These are phyloP conservation scores for Condylostylus longicornis DNA, from an alignment of 1,140 invertebrate genomes.

Conservation along the genomic window DNA sequence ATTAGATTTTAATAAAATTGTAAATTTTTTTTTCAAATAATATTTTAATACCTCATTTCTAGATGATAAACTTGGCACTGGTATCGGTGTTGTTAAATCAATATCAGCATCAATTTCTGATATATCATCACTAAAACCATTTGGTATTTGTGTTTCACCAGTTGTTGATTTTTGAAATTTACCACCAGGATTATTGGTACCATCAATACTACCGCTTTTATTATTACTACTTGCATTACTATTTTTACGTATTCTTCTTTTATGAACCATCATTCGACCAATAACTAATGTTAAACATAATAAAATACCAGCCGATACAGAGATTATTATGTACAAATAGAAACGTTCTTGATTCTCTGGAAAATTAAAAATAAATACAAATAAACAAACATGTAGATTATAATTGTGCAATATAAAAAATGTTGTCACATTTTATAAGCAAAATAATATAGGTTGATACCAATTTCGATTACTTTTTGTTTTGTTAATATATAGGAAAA, in stretches of 20 bases:
- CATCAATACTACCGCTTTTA: conserved; percentile 5
- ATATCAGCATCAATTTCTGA: conserved; percentile 58
- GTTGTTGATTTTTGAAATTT: conserved; percentile 39
- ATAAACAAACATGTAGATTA: too few species aligned
- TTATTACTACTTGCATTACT: conserved; percentile 14
- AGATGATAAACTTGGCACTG: conserved; percentile 32
- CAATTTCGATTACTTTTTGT: too few species aligned
- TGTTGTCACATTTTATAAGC: too few species aligned
- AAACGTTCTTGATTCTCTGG: conserved; percentile 64
- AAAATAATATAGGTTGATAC: too few species aligned
- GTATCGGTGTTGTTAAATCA: conserved; percentile 44
- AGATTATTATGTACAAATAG: conserved; percentile 59
- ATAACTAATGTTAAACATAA: conserved; percentile 51
- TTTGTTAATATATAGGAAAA: too few species aligned
- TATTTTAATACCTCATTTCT: conserved; percentile 18
- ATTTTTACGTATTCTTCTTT: conserved; percentile 37
- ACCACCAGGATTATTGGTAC: conserved; percentile 9
- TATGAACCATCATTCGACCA: conserved; percentile 44
- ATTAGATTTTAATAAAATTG: conserved; percentile 3
- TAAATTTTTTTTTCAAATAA: conserved; percentile 5
- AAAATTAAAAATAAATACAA: conserved; percentile 18
- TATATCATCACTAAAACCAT: conserved; percentile 54
- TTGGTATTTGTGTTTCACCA: conserved; percentile 43
- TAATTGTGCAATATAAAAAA: too few species aligned
- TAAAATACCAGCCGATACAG: conserved; percentile 48